These are phyloP conservation scores for Thecocarcelia acutangulata DNA, from an alignment of 2,888 invertebrate genomes.

Conservation along the genomic window DNA sequence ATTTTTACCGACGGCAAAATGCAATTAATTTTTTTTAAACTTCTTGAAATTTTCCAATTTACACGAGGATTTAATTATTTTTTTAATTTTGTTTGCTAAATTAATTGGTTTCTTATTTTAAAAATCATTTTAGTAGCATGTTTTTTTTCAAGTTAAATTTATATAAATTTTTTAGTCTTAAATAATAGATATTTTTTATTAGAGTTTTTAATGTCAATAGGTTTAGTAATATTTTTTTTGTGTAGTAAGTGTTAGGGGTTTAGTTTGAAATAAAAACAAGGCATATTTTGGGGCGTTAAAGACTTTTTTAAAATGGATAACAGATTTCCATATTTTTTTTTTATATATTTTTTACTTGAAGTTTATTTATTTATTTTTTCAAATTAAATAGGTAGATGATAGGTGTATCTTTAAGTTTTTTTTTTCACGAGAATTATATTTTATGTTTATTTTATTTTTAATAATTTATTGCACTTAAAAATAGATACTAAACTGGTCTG, in stretches of 20 bases:
- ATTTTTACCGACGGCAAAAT: conserved; percentile 73
- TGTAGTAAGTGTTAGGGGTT: conserved; percentile 22
- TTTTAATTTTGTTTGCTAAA: background rate
- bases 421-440: no score
- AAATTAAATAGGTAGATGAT: no score
- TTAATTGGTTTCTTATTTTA: background rate
- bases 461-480: conserved; percentile 47
- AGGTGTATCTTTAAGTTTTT: no score
- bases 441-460: background rate
- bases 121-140: no score
- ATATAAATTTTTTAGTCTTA: background rate
- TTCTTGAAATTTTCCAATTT: background rate
- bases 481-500: no score
- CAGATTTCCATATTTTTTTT: background rate
- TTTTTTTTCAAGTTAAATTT: no score
- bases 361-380: background rate
- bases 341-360: background rate
- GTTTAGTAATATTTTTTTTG: conserved; percentile 6
- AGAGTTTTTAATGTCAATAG: background rate
- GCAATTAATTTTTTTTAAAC: background rate
- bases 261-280: conserved; percentile 28
- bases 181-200: no score
- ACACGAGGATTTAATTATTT: background rate
- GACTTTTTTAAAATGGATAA: conserved; percentile 3
- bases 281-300: conserved; percentile 54